These are phyloP conservation scores for Penaeus vannamei DNA, from an alignment of 1,140 invertebrate genomes.

Conservation along the genomic window DNA sequence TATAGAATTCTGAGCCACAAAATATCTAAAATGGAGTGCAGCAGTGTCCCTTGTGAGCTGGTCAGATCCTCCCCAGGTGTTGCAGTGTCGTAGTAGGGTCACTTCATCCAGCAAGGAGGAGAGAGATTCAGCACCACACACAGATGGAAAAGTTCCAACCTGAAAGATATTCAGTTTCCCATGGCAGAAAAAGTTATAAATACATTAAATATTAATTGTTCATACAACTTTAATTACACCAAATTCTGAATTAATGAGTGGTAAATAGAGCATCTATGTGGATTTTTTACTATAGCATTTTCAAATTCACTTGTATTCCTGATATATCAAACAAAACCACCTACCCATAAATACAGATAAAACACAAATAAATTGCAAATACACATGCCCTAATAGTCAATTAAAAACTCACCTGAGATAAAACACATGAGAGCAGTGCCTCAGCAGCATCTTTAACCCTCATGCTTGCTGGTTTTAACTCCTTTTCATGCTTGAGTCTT, in stretches of 20 bases:
- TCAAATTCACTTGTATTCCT: too few relatives aligned
- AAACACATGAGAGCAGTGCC: constrained; percentile 88
- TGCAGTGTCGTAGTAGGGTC: constrained; percentile 86
- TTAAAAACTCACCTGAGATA: constrained; percentile 83
- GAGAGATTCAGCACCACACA: constrained; percentile 86
- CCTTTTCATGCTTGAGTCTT: constrained; percentile 96
- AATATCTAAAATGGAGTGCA: constrained; percentile 86
- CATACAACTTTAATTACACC: too few relatives aligned
- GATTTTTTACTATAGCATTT: too few relatives aligned
- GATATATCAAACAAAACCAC: too few relatives aligned
- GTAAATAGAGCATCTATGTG: too few relatives aligned
- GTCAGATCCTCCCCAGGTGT: constrained; percentile 74
- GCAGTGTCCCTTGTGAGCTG: constrained; percentile 74
- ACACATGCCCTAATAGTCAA: not conserved
- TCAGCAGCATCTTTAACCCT: constrained; percentile 96
- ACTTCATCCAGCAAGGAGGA: constrained; percentile 91
- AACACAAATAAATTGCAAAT: constrained; percentile 75
- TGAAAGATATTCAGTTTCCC: constrained; percentile 69
- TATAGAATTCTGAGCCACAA: constrained; percentile 89
- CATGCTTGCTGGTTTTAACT: constrained; percentile 95
- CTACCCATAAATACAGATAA: constrained; percentile 76
- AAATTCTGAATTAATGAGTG: too few relatives aligned
- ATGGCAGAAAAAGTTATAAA: too few relatives aligned
- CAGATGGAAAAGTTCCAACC: constrained; percentile 86
- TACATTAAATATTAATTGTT: too few relatives aligned